phyloP scores from a whole-genome alignment of 2,888 invertebrate genomes.

The Cheilosia vulpina region DNA sequence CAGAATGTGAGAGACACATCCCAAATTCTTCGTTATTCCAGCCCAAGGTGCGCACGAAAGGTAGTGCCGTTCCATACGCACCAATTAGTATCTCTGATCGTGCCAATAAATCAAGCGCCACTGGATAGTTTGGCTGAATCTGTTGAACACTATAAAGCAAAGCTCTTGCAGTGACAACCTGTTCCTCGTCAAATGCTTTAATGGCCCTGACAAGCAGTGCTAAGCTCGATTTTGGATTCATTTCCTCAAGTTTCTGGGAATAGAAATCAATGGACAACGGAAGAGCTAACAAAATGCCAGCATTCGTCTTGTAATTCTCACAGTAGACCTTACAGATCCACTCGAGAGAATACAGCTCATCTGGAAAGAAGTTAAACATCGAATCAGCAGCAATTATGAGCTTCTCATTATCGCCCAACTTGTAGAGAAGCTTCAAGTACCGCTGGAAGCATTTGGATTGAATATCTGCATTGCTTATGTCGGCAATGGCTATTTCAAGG shows the following conservation, averaged over 20 bases:
- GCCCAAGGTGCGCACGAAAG: conserved; percentile 77
- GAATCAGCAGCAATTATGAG: conserved; percentile 84
- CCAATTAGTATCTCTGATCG: conserved; percentile 84
- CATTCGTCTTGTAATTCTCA: conserved; percentile 81
- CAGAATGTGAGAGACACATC: conserved; percentile 79
- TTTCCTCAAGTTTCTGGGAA: conserved; percentile 84
- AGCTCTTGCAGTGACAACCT: conserved; percentile 85
- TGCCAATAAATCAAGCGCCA: conserved; percentile 84
- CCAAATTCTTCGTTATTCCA: conserved; percentile 74
- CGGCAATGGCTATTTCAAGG: conserved; percentile 77
- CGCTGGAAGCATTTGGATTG: conserved; percentile 78
- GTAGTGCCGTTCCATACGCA: conserved; percentile 84
- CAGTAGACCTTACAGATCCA: conserved; percentile 87
- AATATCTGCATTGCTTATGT: conserved; percentile 56
- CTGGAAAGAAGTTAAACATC: conserved; percentile 84
- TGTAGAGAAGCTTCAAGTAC: conserved; percentile 81
- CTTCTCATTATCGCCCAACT: conserved; percentile 81
- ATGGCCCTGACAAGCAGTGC: conserved; percentile 87
- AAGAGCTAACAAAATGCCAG: conserved; percentile 60
- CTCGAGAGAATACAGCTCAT: conserved; percentile 85
- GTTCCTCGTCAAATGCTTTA: conserved; percentile 84
- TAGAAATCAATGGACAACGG: conserved; percentile 83
- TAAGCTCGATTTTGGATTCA: conserved; percentile 86
- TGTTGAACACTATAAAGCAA: conserved; percentile 83
- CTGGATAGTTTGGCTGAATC: conserved; percentile 83